Base-by-base conservation (phyloP, 2,888 invertebrate species). In the Bembecia ichneumoniformis region DNA sequence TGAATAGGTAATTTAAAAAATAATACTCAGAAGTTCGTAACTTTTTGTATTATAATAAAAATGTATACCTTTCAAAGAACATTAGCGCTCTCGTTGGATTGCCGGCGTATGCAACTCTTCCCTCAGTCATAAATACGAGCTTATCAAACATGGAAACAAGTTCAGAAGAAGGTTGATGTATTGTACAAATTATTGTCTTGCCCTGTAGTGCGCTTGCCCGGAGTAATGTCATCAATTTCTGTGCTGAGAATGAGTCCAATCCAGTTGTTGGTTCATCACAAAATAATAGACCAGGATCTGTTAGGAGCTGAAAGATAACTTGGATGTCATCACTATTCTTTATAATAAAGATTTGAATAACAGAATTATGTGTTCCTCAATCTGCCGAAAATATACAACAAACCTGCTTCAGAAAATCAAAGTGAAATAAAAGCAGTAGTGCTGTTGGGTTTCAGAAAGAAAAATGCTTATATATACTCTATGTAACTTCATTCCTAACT, bases 251-350 rank as follows among this genome's bases (percentile, higher is more conserved):
- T 0, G 97, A 96, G 74, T 99, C 98, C 50, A 94, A 74, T 0
- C 98, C 97, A 0, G 97, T 97, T 0, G 98, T 98, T 5, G 98
- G 98, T 70, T 99, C 98, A 67, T 99, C 98, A 71, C 97, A 95
- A 81, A 98, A 98, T 43, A 99, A 82, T 35, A 99, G 89, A 1
- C 94, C 91, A 0, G 98, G 98, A 80, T 98, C 95, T 43, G 96
- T 97, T 49, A 98, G 77, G 36, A 96, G 86, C 93, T 94, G 43
- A 53, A 51, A 28, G 9, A 9, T 28, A 28, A 28, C 20, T n/a
- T n/a, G n/a, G n/a, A 28, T 28, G 7, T 28, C 2, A 28, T 1
- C 5, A 28, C 7, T 28, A 9, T 28, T 28, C 9, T 28, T 9
- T 20, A 7, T 7, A 20, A 20, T 20, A 20, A 20, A 7, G 20